Base-by-base conservation (phyloP, 1,140 invertebrate genomes). In the Drosophila willistoni region DNA sequence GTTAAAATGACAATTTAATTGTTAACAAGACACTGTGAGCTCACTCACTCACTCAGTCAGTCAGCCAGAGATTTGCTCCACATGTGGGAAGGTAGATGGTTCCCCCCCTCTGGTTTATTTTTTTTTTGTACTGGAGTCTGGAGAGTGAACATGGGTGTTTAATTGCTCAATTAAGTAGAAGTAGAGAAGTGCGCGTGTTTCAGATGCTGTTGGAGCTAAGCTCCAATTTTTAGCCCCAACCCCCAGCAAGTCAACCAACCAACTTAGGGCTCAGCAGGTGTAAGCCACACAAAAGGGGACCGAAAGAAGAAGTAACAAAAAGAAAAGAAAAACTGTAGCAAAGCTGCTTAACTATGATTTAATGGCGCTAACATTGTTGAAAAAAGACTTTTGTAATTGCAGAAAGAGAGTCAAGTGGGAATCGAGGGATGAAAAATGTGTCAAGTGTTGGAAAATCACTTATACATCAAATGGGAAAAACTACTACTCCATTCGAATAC, bases 1-100 rank as follows among this genome's bases (percentile, higher is more conserved):
- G 84, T 90, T 90, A 89, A 91, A 90, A 90, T 86, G 89, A 90
- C 89, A 90, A 91, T 90, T 91, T 90, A 90, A 90, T 90, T 90
- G 89, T 90, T 89, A 77, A 85, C 83, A 85, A 89, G 89, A 79
- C 87, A 81, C 81, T 65, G 14, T 14, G 57, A 70, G 73, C 65
- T 64, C 47, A 62, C 44, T 78, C 69, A 29, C 29, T 29, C 66
- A 68, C 29, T 55, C 42, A 71, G 34, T 68, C 47, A 54, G 55
- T 7, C 29, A 29, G 29, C 5, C 44, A 54, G 55, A 42, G 55
- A 54, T 55, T 41, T 89, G 84, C 84, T 89, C 84, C 84, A 89
- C 77, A 89, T 89, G 84, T 81, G 84, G 79, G 83, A 87, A 87
- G 83, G 25, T 29, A 29, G 29, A 29, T 29, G 55, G 29, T 73